Conservation (phyloP, 2,888 invertebrate species). For the Nebria salina region DNA sequence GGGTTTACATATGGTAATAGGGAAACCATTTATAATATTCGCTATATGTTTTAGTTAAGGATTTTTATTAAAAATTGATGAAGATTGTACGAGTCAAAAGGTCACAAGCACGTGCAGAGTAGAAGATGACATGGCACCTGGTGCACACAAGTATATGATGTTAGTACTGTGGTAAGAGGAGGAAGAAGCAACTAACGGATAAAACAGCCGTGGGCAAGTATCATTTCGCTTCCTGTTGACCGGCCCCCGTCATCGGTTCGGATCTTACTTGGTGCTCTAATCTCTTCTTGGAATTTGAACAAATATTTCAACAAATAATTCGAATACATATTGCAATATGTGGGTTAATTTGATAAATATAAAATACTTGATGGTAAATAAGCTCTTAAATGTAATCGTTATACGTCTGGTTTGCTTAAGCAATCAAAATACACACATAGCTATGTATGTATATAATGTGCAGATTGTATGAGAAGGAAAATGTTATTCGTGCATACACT, state of each 20-base stretch:
- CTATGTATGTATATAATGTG: background rate
- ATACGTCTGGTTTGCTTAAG: too few species aligned
- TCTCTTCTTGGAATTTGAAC: background rate
- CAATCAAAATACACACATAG: background rate
- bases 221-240: constrained; percentile 40
- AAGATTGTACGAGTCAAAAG: constrained; percentile 21
- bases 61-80: background rate
- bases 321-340: too few species aligned
- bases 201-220: constrained; percentile 41
- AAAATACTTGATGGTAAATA: too few species aligned
- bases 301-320: background rate
- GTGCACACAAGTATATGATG: constrained; percentile 21
- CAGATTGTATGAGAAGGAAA: too few species aligned
- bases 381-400: too few species aligned
- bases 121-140: constrained; percentile 29
- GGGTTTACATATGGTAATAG: too few species aligned
- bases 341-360: too few species aligned
- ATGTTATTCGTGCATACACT: background rate
- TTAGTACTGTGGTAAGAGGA: background rate
- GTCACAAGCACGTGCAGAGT: constrained; percentile 36
- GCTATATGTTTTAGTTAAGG: background rate
- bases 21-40: background rate
- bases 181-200: constrained; percentile 24
- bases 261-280: background rate
- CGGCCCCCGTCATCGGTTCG: constrained; percentile 12